Percentiles rank a stretch among this genome's conserved stretches.
phyloP scores from a whole-genome alignment of 1,140 invertebrate species.

The Cydia splendana region DNA sequence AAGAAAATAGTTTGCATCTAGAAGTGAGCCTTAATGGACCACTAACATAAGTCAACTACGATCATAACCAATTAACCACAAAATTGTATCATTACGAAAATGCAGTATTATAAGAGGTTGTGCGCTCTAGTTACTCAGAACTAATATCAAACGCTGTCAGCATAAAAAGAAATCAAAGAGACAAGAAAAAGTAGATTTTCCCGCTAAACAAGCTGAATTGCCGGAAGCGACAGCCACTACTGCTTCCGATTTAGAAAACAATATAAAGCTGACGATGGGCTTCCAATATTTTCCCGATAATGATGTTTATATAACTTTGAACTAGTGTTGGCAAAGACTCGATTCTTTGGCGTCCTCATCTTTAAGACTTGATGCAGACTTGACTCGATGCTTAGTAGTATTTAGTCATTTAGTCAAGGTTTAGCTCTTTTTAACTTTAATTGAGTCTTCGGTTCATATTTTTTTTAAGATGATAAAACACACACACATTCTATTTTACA shows the following conservation, averaged over 20 bases:
- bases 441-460: too few species aligned
- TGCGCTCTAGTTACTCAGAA: conserved; percentile 6
- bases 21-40: background rate
- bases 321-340: conserved; percentile 7
- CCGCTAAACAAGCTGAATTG: conserved; percentile 62
- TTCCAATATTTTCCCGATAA: conserved; percentile 57
- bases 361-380: background rate
- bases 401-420: too few species aligned
- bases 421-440: too few species aligned
- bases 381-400: background rate
- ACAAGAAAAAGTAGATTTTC: conserved; percentile 56
- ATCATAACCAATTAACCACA: too few species aligned
- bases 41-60: background rate
- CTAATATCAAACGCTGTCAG: conserved; percentile 40
- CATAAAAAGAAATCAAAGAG: conserved; percentile 56
- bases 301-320: conserved; percentile 55
- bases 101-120: background rate
- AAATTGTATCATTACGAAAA: background rate
- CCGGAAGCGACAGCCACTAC: conserved; percentile 63
- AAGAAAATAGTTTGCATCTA: background rate
- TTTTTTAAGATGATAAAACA: too few species aligned
- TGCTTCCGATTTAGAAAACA: conserved; percentile 67
- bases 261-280: conserved; percentile 58
- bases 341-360: background rate
- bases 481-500: too few species aligned